A percentile compares a stretch with the other conserved stretches of the same genome.
Evolutionary conservation across 2,113 vertebrate species (phyloP).

Genomic region (Ondatra zibethicus): DNA sequence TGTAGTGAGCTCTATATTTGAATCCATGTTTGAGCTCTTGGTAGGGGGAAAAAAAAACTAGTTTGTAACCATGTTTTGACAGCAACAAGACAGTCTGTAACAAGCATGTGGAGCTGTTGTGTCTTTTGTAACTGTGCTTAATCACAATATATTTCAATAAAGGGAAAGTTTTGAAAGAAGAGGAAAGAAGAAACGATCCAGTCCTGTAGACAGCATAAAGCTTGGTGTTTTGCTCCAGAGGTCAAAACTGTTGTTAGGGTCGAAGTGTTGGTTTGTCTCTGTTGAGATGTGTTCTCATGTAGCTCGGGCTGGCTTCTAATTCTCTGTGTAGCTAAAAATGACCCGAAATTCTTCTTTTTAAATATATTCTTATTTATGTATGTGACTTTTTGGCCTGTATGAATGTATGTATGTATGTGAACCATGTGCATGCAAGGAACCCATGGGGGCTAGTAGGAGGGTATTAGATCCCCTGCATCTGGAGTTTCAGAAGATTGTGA

Average conservation of each 20-base stretch:
- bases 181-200: conserved; percentile 7
- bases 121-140: conserved; percentile 77
- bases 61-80: conserved; percentile 83
- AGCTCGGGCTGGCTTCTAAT: background rate
- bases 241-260: background rate
- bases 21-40: conserved; percentile 73
- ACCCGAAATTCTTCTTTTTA: background rate
- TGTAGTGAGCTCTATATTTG: conserved; percentile 70
- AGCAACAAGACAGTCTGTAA: conserved; percentile 79
- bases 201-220: background rate
- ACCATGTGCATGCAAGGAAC: background rate
- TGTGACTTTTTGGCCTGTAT: background rate
- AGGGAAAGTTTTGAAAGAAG: conserved; percentile 63
- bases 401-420: background rate
- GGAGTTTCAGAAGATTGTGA: background rate
- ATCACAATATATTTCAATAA: conserved; percentile 79
- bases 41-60: conserved; percentile 60
- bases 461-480: background rate
- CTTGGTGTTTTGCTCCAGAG: background rate
- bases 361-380: background rate
- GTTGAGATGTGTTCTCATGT: background rate
- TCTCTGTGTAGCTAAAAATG: background rate
- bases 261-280: background rate
- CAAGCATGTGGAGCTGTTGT: conserved; percentile 75
- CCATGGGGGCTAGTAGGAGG: background rate